Evolutionary conservation across 2,888 invertebrate species (phyloP), one percentile per base, ranked within the genome.

Genomic region (Acrobeloides nanus): DNA sequence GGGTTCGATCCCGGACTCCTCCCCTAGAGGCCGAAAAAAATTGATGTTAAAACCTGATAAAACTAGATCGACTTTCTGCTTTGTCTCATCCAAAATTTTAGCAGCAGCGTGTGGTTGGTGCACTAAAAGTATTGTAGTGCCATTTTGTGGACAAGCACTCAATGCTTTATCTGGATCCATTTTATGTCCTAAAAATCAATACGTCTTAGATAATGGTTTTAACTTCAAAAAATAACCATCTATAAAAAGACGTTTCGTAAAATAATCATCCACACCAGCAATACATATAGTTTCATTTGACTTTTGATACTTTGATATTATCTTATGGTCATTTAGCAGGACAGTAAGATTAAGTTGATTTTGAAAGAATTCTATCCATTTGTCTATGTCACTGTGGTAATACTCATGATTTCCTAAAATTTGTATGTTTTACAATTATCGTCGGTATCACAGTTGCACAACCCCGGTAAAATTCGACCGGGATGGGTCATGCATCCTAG

Each of bases 361-460:
- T 17, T 60, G 45, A 21, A 76, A 56, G 45, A 72, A 68, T 15
- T 49, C 48, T 37, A 76, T 61, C 76, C 76, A 76, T 42, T 75
- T 72, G 25, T 75, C 73, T 7, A 76, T 74, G 61, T 75, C 73
- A 24, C 64, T 65, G 31, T 71, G 71, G 63, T 75, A 74, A 57
- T 76, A 77, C 53, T 77, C 77, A 57, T 77, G 77, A 53, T 77
- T 77, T 23, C 70, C 76, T n/a, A n/a, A n/a, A n/a, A n/a, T n/a
- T n/a, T n/a, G n/a, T n/a, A n/a, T n/a, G n/a, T n/a, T n/a, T n/a
- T n/a, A n/a, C n/a, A n/a, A n/a, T n/a, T n/a, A n/a, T n/a, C n/a
- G n/a, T n/a, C n/a, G n/a, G n/a, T n/a, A n/a, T n/a, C n/a, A n/a
- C n/a, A n/a, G n/a, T n/a, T n/a, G n/a, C n/a, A n/a, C n/a, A n/a